These are phyloP conservation scores for Drosophila phalerata DNA, from an alignment of 2,888 invertebrate genomes.

Conservation along the genomic window DNA sequence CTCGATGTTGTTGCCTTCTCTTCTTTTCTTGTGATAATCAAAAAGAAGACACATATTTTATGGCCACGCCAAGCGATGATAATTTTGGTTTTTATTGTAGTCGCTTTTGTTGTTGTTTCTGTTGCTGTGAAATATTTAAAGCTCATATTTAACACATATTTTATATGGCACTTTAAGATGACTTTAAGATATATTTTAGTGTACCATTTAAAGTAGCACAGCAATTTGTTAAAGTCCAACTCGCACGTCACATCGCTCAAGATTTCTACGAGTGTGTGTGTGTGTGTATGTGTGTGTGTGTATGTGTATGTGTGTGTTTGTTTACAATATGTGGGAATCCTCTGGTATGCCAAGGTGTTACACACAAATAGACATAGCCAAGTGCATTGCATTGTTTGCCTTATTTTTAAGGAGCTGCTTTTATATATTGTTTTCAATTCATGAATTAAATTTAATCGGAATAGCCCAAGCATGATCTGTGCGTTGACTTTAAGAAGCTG, in stretches of 20 bases:
- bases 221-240: constrained; percentile 65
- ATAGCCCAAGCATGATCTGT: not conserved
- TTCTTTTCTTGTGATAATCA: constrained; percentile 50
- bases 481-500: constrained; percentile 1
- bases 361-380: not conserved
- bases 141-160: constrained; percentile 64
- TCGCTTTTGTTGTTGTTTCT: constrained; percentile 26
- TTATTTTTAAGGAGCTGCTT: constrained; percentile 6
- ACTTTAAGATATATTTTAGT: constrained; percentile 66
- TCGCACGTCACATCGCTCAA: constrained; percentile 37
- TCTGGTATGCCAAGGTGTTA: constrained; percentile 37
- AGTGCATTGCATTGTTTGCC: constrained; percentile 26
- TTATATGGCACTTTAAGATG: constrained; percentile 63
- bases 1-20: constrained; percentile 22
- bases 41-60: constrained; percentile 60
- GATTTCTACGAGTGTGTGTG: not conserved
- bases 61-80: constrained; percentile 56
- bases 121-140: constrained; percentile 56
- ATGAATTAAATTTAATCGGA: constrained; percentile 12
- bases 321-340: constrained; percentile 39
- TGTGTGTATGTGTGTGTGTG: constrained; percentile 13
- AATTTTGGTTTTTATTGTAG: constrained; percentile 36
- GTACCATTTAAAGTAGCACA: constrained; percentile 72
- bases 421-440: not conserved
- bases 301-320: constrained; percentile 2